A percentile compares a stretch with the other conserved stretches of the same genome.
phyloP scores from a whole-genome alignment of 2,113 vertebrate species.

The Taxidea taxus region DNA sequence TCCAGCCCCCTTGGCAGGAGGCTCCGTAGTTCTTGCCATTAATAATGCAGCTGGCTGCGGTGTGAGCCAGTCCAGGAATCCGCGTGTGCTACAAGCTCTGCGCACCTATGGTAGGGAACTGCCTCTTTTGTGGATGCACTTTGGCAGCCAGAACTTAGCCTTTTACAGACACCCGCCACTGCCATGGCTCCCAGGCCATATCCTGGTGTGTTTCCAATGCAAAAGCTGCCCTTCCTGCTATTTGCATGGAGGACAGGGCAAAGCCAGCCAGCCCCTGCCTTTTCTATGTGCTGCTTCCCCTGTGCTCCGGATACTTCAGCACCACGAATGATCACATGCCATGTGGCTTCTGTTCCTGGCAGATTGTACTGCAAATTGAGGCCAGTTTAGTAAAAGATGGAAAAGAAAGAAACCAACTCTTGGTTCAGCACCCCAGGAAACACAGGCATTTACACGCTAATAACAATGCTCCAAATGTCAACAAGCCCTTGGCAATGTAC shows the following conservation, averaged over 20 bases:
- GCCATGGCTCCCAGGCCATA: not conserved
- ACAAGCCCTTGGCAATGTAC: accelerated
- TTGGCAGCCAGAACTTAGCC: not conserved
- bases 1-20: not conserved
- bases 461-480: not conserved
- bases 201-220: not conserved
- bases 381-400: not conserved
- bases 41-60: accelerated
- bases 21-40: not conserved
- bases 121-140: accelerated
- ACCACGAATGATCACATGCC: accelerated
- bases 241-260: not conserved
- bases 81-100: not conserved
- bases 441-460: not conserved
- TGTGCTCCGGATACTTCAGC: not conserved
- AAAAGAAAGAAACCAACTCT: not conserved
- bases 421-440: not conserved
- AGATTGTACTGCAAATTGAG: not conserved
- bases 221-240: not conserved
- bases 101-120: not conserved
- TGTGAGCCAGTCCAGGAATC: not conserved
- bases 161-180: not conserved
- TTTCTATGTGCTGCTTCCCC: not conserved
- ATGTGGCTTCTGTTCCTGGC: not conserved
- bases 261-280: not conserved